These are phyloP conservation scores for Steinernema khuongi DNA, from an alignment of 1,140 invertebrate genomes.

Conservation along the genomic window DNA sequence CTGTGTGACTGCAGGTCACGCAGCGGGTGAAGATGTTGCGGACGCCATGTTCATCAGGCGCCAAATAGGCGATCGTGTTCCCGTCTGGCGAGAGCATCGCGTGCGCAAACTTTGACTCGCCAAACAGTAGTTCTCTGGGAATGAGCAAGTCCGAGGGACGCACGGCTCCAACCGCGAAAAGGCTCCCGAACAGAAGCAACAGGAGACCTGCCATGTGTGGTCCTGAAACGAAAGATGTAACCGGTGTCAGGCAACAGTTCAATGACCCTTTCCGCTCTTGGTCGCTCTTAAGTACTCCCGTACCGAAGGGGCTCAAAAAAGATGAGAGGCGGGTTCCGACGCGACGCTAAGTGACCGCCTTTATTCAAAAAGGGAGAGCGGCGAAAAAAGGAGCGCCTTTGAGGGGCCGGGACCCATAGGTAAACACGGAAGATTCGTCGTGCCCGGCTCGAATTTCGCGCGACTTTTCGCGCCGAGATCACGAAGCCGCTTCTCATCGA, in stretches of 20 bases:
- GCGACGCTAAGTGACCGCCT: too few species aligned
- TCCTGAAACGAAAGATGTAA: background rate
- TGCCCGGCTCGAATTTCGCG: too few species aligned
- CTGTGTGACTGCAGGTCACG: conserved; percentile 30
- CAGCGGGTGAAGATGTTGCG: conserved; percentile 37
- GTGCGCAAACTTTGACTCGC: conserved; percentile 32
- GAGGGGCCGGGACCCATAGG: too few species aligned
- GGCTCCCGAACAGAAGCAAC: background rate
- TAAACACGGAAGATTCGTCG: too few species aligned
- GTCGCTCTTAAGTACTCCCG: too few species aligned
- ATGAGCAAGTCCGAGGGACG: conserved; percentile 25
- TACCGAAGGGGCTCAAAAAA: too few species aligned
- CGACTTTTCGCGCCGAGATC: too few species aligned
- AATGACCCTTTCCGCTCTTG: background rate
- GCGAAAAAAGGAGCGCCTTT: too few species aligned
- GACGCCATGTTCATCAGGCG: conserved; percentile 38
- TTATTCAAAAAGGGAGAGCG: too few species aligned
- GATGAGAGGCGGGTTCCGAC: too few species aligned
- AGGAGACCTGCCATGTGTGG: background rate
- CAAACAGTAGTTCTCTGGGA: conserved; percentile 36
- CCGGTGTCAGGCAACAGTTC: background rate
- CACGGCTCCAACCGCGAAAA: background rate
- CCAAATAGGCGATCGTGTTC: conserved; percentile 27
- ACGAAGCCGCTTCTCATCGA: too few species aligned
- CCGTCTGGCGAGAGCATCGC: conserved; percentile 30